Evolutionary conservation across 2,888 invertebrate genomes (phyloP), one percentile per base, ranked within the genome.

Genomic region (Leptarthrus brevirostris): DNA sequence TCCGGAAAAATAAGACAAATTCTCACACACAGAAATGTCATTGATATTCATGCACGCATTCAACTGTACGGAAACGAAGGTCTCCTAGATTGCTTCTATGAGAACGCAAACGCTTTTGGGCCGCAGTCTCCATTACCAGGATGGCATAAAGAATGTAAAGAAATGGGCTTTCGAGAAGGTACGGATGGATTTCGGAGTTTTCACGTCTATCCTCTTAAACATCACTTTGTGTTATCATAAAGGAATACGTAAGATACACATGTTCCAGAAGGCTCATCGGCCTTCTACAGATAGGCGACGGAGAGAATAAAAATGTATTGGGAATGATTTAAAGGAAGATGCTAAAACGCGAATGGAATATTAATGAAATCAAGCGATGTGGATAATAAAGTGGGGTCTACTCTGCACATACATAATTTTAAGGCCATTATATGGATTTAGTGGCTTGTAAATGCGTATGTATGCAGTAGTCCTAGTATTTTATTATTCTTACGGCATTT

Each of bases 311-410:
- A 74, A 74, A 69, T 74, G 72, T 74, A 75, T 75, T 73, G 73
- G 61, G 58, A 75, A 75, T 75, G 75, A 75, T 75, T 75, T 75
- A 73, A 70, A 75, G 73, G 75, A 53, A 58, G 75, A 75, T 70
- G 61, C 54, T 69, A 52, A 73, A 73, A 75, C 75, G 66, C 61
- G 49, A 26, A 52, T 56, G 6, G 75, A 73, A 75, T 75, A 73
- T 70, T 75, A 75, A 75, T 75, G 75, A 75, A 72, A 74, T 56
- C 71, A 71, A 71, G 54, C 54, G 54, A 71, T 24, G 71, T 71
- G 71, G 54, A 69, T 69, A 69, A 69, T 69, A 69, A 69, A 69
- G 69, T 69, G 69, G 69, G 69, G 69, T 49, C 52, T 30, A 16
- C 26, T 30, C 52, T 69, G 52, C 69, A 69, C 69, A 69, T 69